phyloP scores from a whole-genome alignment of 2,888 invertebrate genomes.

The Pristionchus exspectatus region DNA sequence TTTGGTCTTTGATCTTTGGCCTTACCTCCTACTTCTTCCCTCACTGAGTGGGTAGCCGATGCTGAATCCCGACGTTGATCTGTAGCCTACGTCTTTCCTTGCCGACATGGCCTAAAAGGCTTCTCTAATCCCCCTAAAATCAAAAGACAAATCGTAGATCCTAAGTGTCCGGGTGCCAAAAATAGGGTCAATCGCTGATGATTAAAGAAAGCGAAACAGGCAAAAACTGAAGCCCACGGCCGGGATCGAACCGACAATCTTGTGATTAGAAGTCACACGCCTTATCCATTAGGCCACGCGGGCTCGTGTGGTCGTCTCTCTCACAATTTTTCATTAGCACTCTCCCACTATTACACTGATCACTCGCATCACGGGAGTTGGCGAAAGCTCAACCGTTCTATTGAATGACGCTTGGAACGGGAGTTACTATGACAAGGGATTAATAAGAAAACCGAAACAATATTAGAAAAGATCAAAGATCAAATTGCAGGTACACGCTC shows the following conservation, averaged over 20 bases:
- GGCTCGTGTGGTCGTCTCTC: neutral
- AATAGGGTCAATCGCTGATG: neutral
- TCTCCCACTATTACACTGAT: no score
- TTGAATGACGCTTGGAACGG: neutral
- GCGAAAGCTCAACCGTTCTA: neutral
- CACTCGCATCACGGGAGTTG: no score
- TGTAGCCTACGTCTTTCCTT: no score
- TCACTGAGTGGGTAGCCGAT: neutral
- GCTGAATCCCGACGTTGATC: neutral
- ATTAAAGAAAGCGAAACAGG: neutral
- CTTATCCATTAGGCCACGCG: slow-evolving; percentile 51
- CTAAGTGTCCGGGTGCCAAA: no score
- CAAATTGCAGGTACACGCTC: slow-evolving; percentile 18
- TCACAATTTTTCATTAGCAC: neutral
- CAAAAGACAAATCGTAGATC: no score
- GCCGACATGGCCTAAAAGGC: no score
- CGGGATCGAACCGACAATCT: slow-evolving; percentile 51
- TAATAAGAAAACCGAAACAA: no score
- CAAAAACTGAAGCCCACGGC: slow-evolving; percentile 47
- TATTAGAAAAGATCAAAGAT: neutral
- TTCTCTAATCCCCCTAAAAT: no score
- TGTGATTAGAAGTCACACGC: slow-evolving; percentile 49
- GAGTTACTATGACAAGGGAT: no score
- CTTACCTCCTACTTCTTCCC: neutral
- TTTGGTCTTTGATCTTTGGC: neutral